phyloP scores from a whole-genome alignment of 2,888 invertebrate genomes.

The Chloroclysta siterata region DNA sequence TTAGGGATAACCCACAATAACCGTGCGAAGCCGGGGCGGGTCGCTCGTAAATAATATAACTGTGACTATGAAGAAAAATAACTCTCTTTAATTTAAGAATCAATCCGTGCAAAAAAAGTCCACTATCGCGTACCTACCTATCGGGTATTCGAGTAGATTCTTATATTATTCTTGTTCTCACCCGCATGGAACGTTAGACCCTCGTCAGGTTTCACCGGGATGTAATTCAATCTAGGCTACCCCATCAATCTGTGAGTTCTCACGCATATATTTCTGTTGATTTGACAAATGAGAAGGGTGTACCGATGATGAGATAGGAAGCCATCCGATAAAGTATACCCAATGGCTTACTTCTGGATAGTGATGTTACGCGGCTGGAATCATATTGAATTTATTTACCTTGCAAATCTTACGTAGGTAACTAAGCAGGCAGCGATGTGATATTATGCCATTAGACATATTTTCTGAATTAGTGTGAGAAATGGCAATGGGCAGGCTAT shows the following conservation, averaged over 20 bases:
- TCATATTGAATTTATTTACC: no score
- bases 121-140: slow-evolving; percentile 39
- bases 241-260: slow-evolving; percentile 83
- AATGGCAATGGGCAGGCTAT: no score
- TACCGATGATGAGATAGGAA: slow-evolving; percentile 64
- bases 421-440: no score
- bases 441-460: no score
- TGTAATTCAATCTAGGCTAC: slow-evolving; percentile 83
- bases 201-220: slow-evolving; percentile 81
- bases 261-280: slow-evolving; percentile 84
- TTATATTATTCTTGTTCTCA: slow-evolving; percentile 74
- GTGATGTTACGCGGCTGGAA: slow-evolving; percentile 9
- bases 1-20: no score
- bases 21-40: no score
- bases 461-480: no score
- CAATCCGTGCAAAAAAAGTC: slow-evolving; percentile 16
- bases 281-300: slow-evolving; percentile 85
- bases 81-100: neutral
- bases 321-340: slow-evolving; percentile 61
- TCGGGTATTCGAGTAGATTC: slow-evolving; percentile 64
- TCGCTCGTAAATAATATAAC: no score
- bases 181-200: slow-evolving; percentile 78
- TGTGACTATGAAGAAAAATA: no score
- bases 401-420: no score
- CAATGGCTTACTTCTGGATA: slow-evolving; percentile 47